Evolutionary conservation across 2,888 invertebrate genomes (phyloP).

Genomic region (Drosophila percnosoma): DNA sequence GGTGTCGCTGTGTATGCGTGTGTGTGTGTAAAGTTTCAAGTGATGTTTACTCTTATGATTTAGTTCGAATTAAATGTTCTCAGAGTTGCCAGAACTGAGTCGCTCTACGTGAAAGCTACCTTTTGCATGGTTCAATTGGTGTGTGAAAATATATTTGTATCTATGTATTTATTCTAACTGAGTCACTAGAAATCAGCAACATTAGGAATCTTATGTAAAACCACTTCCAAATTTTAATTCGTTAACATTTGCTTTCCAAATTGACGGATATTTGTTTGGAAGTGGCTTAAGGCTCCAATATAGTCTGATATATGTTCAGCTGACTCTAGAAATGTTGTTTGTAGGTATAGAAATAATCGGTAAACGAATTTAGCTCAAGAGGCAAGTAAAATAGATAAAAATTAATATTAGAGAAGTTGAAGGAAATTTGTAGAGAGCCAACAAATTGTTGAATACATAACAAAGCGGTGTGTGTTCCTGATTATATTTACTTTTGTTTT

Average conservation of each 20-base stretch:
- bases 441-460: conserved; percentile 44
- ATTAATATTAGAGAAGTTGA: conserved; percentile 13
- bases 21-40: conserved; percentile 14
- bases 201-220: background rate
- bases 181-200: background rate
- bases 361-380: conserved; percentile 19
- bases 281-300: conserved; percentile 1
- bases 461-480: conserved; percentile 43
- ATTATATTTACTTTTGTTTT: conserved; percentile 11
- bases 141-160: background rate
- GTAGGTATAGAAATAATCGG: conserved; percentile 1
- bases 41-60: background rate
- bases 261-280: background rate
- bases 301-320: background rate
- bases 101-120: conserved; percentile 6
- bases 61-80: background rate
- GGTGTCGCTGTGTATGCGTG: conserved; percentile 5
- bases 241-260: background rate
- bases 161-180: background rate
- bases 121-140: background rate
- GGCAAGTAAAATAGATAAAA: conserved; percentile 36
- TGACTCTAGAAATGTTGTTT: conserved; percentile 6
- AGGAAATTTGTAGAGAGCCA: conserved; percentile 26
- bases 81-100: background rate
- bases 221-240: background rate